These are phyloP conservation scores for Echinometra lucunter DNA, from an alignment of 53 echinoderm and acorn worm genomes.

Conservation along the genomic window DNA sequence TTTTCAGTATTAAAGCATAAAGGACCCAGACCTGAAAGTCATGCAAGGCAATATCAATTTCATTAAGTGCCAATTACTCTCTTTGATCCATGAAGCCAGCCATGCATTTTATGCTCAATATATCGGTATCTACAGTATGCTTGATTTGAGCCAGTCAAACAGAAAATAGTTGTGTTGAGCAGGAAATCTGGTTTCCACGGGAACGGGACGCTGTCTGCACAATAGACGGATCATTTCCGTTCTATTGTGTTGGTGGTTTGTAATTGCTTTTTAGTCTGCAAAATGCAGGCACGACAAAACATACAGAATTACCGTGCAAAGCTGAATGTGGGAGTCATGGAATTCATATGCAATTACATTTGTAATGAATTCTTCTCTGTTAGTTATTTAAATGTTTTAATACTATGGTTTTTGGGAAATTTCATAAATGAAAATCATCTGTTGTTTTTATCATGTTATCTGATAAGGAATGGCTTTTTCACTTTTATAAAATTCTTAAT, in stretches of 20 bases:
- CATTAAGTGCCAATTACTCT: background rate
- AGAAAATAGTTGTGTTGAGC: background rate
- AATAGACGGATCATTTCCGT: slow-evolving; percentile 13
- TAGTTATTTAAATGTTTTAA: background rate
- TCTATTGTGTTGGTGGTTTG: background rate
- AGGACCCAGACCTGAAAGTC: background rate
- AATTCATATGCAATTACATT: background rate
- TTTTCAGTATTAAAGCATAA: background rate
- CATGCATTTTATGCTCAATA: background rate
- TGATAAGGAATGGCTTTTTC: background rate
- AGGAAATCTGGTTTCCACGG: slow-evolving; percentile 40
- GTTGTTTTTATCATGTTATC: background rate
- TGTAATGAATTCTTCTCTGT: background rate
- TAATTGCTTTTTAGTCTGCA: slow-evolving; percentile 12
- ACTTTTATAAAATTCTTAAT: background rate
- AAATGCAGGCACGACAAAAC: background rate
- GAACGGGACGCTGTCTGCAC: slow-evolving; percentile 50
- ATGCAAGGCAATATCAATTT: background rate
- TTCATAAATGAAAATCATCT: background rate
- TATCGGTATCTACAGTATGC: background rate
- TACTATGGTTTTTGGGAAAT: background rate
- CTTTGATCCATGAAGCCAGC: background rate
- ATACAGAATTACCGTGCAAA: background rate
- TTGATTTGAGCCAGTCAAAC: slow-evolving; percentile 10
- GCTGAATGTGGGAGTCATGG: background rate